These are phyloP conservation scores for Arctocebus calabarensis DNA, from an alignment of 2,797 vertebrate genomes.

Conservation along the genomic window DNA sequence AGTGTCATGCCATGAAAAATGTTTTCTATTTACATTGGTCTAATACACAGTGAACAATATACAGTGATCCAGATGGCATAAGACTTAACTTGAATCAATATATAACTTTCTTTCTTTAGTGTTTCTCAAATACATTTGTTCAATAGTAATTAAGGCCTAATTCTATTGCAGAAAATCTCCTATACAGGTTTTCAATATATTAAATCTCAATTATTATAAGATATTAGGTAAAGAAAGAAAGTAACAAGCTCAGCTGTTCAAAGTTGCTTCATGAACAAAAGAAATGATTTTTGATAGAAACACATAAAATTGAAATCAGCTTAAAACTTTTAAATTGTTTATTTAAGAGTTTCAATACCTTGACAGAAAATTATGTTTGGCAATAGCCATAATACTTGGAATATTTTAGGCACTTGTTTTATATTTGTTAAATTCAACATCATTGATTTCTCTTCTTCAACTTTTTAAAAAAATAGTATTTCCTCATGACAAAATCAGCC, in stretches of 20 bases:
- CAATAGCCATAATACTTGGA: neutral
- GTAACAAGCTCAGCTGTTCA: neutral
- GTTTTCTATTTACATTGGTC: constrained; percentile 41
- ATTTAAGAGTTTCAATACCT: neutral
- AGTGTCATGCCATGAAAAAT: neutral
- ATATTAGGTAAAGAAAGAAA: constrained; percentile 25
- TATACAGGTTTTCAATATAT: neutral
- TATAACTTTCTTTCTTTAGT: neutral
- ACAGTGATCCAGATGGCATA: neutral
- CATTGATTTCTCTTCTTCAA: neutral
- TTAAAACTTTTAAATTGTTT: constrained; percentile 12
- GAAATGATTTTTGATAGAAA: neutral
- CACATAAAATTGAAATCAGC: neutral
- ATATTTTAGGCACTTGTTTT: neutral
- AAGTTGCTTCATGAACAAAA: constrained; percentile 15
- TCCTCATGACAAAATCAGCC: neutral
- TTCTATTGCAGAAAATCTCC: constrained; percentile 22
- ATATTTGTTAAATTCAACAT: neutral
- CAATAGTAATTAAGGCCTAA: constrained; percentile 32
- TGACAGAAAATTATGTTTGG: neutral
- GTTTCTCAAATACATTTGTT: constrained; percentile 58
- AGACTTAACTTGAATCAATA: neutral
- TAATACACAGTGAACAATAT: neutral
- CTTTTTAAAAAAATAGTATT: neutral
- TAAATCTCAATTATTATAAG: neutral